A percentile compares a stretch with the other conserved stretches of the same genome.
These are phyloP conservation scores for Callimorpha dominula DNA, from an alignment of 2,888 invertebrate genomes.

Conservation along the genomic window DNA sequence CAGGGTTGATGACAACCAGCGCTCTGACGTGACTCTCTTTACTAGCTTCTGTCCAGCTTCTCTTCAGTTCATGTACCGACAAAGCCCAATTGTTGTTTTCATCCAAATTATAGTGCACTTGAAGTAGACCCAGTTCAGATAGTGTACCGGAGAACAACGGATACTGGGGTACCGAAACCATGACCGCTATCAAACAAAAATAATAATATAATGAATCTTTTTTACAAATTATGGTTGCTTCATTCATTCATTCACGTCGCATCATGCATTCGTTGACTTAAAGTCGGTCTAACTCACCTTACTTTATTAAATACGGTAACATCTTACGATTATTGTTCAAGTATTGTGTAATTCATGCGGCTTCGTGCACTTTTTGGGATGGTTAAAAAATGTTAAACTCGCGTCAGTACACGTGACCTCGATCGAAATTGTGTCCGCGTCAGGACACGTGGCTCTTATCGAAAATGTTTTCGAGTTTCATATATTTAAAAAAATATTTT, in stretches of 20 bases:
- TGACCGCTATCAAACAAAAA: conserved; percentile 88
- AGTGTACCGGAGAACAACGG: conserved; percentile 98
- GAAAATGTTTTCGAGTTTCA: no score
- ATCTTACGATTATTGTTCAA: no score
- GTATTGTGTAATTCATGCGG: no score
- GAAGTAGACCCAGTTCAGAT: conserved; percentile 94
- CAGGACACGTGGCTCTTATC: no score
- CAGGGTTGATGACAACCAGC: conserved; percentile 98
- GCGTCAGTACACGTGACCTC: no score
- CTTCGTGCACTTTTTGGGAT: no score
- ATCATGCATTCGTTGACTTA: no score
- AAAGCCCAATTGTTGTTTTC: conserved; percentile 95
- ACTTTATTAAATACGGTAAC: no score
- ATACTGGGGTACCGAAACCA: conserved; percentile 99
- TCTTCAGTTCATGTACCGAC: conserved; percentile 91
- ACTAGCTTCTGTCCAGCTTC: conserved; percentile 88
- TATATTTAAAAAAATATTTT: no score
- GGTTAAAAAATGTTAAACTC: no score
- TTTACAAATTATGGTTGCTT: background rate
- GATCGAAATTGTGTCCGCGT: no score
- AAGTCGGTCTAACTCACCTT: no score
- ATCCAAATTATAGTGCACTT: conserved; percentile 95
- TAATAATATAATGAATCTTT: background rate
- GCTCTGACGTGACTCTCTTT: conserved; percentile 90
- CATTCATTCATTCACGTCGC: background rate